Evolutionary conservation across 2,113 vertebrate species (phyloP).

Genomic region (Nematolebias whitei): DNA sequence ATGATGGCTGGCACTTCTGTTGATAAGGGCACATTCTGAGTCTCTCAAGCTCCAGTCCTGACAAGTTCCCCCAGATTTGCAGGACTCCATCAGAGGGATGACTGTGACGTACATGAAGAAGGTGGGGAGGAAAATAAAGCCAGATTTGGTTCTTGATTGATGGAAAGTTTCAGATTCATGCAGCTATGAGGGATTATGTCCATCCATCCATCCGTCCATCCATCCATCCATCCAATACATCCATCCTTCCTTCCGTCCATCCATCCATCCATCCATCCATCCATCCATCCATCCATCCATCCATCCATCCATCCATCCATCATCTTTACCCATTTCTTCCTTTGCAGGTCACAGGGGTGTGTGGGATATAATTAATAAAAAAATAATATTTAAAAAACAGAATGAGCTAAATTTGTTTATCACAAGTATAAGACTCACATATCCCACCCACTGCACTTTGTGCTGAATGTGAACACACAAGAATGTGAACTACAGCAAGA

Average conservation of each 20-base stretch:
- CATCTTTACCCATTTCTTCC: no score
- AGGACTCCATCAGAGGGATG: conserved; percentile 44
- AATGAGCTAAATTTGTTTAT: no score
- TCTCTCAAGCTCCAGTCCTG: conserved; percentile 41
- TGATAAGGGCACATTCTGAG: conserved; percentile 59
- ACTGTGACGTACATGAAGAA: conserved; percentile 18
- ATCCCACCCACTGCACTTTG: not conserved
- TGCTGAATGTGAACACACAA: conserved; percentile 23
- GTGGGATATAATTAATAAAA: conserved; percentile 28
- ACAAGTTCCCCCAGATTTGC: conserved; percentile 45
- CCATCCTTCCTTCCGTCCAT: no score
- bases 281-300: no score
- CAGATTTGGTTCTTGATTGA: conserved; percentile 1
- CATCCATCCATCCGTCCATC: no score
- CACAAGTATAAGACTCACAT: no score
- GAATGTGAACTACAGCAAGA: conserved; percentile 22
- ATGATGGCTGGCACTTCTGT: conserved; percentile 57
- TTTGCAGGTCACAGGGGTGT: no score
- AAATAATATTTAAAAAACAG: no score
- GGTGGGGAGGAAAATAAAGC: conserved; percentile 22
- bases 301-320: no score
- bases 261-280: no score
- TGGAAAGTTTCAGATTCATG: not conserved
- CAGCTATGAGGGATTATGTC: no score
- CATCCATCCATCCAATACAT: no score